Evolutionary conservation across 2,888 invertebrate genomes (phyloP).

Genomic region (Elegia similella): DNA sequence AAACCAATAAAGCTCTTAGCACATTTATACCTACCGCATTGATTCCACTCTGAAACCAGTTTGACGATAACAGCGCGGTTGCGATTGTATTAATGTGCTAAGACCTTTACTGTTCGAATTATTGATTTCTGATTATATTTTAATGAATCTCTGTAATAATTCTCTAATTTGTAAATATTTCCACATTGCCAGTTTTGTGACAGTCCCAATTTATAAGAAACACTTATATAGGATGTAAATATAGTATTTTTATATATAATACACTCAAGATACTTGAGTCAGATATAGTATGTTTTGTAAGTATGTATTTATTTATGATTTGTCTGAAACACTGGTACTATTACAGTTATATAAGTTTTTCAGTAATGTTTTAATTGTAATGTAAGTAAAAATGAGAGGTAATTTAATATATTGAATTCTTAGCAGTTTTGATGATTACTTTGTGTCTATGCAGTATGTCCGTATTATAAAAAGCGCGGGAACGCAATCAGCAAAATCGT

Average conservation of each 20-base stretch:
- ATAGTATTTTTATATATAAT: constrained; percentile 55
- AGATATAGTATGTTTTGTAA: constrained; percentile 42
- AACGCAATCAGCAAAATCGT: not conserved
- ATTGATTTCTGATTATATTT: not conserved
- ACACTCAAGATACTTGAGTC: constrained; percentile 56
- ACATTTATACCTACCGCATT: no score
- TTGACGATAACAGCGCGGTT: no score
- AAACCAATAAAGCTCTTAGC: not conserved
- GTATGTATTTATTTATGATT: constrained; percentile 38
- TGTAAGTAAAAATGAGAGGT: constrained; percentile 44
- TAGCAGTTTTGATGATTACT: constrained; percentile 5
- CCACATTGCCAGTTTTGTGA: constrained; percentile 20
- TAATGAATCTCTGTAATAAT: not conserved
- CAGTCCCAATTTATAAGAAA: constrained; percentile 30
- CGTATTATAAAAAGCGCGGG: not conserved
- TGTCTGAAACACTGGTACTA: constrained; percentile 45
- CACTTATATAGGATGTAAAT: constrained; percentile 54
- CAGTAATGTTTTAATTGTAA: constrained; percentile 35
- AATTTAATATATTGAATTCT: constrained; percentile 59
- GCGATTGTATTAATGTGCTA: no score
- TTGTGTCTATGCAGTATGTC: constrained; percentile 19
- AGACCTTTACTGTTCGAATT: not conserved
- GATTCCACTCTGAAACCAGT: no score
- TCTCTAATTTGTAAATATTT: constrained; percentile 32
- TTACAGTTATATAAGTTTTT: constrained; percentile 33